Evolutionary conservation across 2,888 invertebrate species (phyloP).

Genomic region (Acleris sparsana): DNA sequence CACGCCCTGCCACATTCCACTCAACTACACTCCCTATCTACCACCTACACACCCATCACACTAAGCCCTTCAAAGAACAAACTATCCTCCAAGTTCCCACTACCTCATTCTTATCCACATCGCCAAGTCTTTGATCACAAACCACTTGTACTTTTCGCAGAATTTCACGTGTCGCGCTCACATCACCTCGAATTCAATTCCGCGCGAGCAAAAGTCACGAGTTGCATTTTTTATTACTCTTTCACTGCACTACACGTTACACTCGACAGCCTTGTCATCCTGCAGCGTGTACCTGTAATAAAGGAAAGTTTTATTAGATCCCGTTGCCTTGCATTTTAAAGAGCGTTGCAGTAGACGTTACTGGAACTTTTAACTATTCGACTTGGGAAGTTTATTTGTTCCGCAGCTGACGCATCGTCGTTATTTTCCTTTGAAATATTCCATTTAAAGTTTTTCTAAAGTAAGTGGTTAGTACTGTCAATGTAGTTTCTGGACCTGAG

Average conservation of each 20-base stretch:
- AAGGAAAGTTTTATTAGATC: slow-evolving; percentile 14
- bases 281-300: slow-evolving; percentile 28
- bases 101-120: slow-evolving; percentile 42
- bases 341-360: background rate
- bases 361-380: too few species aligned
- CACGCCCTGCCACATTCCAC: slow-evolving; percentile 56
- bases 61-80: slow-evolving; percentile 22
- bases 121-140: slow-evolving; percentile 2
- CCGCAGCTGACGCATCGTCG: too few species aligned
- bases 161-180: slow-evolving; percentile 7
- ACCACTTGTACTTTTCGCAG: background rate
- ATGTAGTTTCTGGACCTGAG: too few species aligned
- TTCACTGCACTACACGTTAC: slow-evolving; percentile 30
- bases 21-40: slow-evolving; percentile 39
- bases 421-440: too few species aligned
- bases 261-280: slow-evolving; percentile 20
- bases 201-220: slow-evolving; percentile 5
- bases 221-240: slow-evolving; percentile 30
- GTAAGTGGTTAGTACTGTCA: too few species aligned
- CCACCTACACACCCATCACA: slow-evolving; percentile 40
- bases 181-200: slow-evolving; percentile 23
- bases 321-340: background rate
- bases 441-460: too few species aligned
- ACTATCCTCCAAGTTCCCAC: slow-evolving; percentile 13
- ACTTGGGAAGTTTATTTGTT: too few species aligned